Conservation (phyloP, 2,113 vertebrate genomes). For the Notothenia coriiceps region DNA sequence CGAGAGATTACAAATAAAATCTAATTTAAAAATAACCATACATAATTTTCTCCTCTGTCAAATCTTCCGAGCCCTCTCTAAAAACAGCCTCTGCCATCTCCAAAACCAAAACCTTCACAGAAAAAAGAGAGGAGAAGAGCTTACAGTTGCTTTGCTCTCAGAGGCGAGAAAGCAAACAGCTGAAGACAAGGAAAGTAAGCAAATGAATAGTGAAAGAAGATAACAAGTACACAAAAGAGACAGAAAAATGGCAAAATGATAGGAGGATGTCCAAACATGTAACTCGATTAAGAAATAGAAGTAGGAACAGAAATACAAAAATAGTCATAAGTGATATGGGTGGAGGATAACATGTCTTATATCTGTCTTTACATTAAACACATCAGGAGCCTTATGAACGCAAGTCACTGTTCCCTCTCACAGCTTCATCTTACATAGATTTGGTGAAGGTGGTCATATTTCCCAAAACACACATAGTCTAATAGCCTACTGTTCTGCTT, state of each 20-base stretch:
- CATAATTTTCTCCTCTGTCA: conserved; percentile 45
- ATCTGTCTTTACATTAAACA: conserved; percentile 22
- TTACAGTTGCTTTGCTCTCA: conserved; percentile 56
- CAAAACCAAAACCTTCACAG: conserved; percentile 61
- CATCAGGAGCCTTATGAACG: conserved; percentile 31
- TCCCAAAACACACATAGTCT: conserved; percentile 68
- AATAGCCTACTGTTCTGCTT: conserved; percentile 58
- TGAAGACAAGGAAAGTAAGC: conserved; percentile 43
- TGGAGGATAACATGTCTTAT: conserved; percentile 22
- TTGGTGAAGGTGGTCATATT: conserved; percentile 73
- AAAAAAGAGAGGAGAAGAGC: conserved; percentile 58
- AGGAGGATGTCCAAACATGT: conserved; percentile 44
- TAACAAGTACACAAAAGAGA: conserved; percentile 16
- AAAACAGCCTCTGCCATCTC: conserved; percentile 62
- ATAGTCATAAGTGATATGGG: conserved; percentile 31
- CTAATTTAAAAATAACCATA: conserved; percentile 65
- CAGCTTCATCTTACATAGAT: conserved; percentile 61
- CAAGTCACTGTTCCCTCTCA: conserved; percentile 74
- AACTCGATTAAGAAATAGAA: conserved; percentile 21
- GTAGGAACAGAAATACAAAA: conserved; percentile 33
- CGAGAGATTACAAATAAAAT: conserved; percentile 41
- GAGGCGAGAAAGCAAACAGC: conserved; percentile 49
- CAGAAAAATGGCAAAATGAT: conserved; percentile 27
- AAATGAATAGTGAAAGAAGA: conserved; percentile 37
- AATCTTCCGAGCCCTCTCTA: conserved; percentile 49